Percentiles rank a stretch among this genome's conserved stretches.
Evolutionary conservation across 1,140 invertebrate genomes (phyloP).

Genomic region (Sminthurides bifidus): DNA sequence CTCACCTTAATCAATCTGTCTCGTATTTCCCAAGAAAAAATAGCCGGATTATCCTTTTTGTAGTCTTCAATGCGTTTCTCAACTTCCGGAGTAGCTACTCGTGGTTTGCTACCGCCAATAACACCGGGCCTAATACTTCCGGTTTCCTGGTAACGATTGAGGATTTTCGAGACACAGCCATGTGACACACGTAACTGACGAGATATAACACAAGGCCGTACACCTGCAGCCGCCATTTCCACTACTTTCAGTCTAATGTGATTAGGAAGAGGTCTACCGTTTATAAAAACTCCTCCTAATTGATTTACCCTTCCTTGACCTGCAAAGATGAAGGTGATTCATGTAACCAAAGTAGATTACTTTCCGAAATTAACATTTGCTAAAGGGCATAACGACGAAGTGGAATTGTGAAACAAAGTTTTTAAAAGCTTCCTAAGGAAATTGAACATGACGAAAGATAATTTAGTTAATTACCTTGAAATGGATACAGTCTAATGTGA

Average conservation of each 20-base stretch:
- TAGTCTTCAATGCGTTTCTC: conserved; percentile 44
- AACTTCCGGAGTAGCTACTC: conserved; percentile 38
- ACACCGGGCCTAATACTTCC: conserved; percentile 43
- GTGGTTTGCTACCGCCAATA: conserved; percentile 36
- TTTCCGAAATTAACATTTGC: background rate
- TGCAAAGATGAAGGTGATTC: conserved; percentile 8
- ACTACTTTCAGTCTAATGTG: conserved; percentile 43
- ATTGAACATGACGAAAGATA: background rate
- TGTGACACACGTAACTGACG: conserved; percentile 43
- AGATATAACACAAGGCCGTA: conserved; percentile 43
- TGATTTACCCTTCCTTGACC: conserved; percentile 44
- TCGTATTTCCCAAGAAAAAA: conserved; percentile 46
- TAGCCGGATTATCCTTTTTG: conserved; percentile 43
- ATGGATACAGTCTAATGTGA: conserved; percentile 39
- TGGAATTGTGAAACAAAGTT: no score
- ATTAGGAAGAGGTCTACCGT: conserved; percentile 42
- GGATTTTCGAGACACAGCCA: conserved; percentile 44
- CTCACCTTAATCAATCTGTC: conserved; percentile 41
- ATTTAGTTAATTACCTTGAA: conserved; percentile 33
- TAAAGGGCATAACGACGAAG: background rate
- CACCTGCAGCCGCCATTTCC: conserved; percentile 42
- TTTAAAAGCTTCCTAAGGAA: background rate
- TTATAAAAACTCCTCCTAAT: conserved; percentile 45
- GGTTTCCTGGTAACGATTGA: conserved; percentile 44
- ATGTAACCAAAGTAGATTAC: background rate